These are phyloP conservation scores for Phortica okadai DNA, from an alignment of 2,888 invertebrate species.

Conservation along the genomic window DNA sequence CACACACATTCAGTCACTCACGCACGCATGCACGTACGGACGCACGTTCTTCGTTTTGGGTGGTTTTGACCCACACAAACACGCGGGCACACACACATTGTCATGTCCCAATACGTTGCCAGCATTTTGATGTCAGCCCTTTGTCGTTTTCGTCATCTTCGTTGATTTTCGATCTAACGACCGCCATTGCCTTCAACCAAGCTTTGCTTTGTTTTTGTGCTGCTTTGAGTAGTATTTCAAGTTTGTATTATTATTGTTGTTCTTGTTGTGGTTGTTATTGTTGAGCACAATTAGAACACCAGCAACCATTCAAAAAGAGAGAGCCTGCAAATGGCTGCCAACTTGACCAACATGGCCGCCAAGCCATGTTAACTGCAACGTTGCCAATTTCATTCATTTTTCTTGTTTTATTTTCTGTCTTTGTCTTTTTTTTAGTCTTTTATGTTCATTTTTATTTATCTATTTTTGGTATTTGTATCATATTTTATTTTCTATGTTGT, in stretches of 20 bases:
- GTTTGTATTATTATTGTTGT: slow-evolving; percentile 47
- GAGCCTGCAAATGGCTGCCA: slow-evolving; percentile 37
- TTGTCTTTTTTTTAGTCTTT: slow-evolving; percentile 29
- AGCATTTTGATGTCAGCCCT: slow-evolving; percentile 44
- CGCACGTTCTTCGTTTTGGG: not conserved
- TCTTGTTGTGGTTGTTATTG: slow-evolving; percentile 51
- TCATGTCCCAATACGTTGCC: slow-evolving; percentile 52
- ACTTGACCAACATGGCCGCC: slow-evolving; percentile 70
- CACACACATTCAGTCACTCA: not conserved
- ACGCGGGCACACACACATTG: not conserved
- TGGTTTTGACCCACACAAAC: not conserved
- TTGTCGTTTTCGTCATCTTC: slow-evolving; percentile 29
- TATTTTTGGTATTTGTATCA: slow-evolving; percentile 21
- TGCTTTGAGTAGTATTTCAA: not conserved
- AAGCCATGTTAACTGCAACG: slow-evolving; percentile 57
- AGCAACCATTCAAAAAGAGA: not conserved
- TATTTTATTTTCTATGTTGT: slow-evolving; percentile 10
- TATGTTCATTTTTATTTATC: not conserved
- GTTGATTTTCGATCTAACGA: slow-evolving; percentile 41
- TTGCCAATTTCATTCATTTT: slow-evolving; percentile 62
- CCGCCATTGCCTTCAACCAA: slow-evolving; percentile 45
- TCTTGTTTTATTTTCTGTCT: slow-evolving; percentile 41
- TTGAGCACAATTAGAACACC: slow-evolving; percentile 41
- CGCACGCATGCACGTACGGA: not conserved
- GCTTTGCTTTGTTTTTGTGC: slow-evolving; percentile 8